Conservation (phyloP, 2,797 vertebrate species). For the Halcyon smyrnensis region DNA sequence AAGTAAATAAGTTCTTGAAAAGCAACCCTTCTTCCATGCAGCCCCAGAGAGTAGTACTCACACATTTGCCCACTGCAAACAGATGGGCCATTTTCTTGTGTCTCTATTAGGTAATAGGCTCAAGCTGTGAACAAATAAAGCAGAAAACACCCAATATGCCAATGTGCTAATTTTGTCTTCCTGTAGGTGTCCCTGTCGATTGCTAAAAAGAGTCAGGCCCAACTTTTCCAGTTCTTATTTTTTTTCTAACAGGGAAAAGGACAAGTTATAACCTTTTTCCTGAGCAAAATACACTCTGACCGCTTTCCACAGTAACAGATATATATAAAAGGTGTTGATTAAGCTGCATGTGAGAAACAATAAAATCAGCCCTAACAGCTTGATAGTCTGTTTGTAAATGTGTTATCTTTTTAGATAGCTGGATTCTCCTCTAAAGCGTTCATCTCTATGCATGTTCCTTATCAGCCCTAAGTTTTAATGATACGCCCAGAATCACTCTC, state of each 20-base stretch:
- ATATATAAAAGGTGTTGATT: neutral
- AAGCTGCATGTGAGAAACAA: neutral
- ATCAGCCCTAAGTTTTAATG: neutral
- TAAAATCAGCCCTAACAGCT: neutral
- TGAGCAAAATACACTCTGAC: neutral
- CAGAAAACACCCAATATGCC: constrained; percentile 73
- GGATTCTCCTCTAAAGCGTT: neutral
- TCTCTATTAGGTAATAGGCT: constrained; percentile 75
- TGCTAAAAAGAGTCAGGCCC: constrained; percentile 11
- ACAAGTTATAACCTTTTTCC: neutral
- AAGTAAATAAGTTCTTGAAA: constrained; percentile 68
- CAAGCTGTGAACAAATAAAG: constrained; percentile 76
- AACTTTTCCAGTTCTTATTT: neutral
- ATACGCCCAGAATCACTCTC: neutral
- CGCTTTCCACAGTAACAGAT: neutral
- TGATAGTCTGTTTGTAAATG: neutral
- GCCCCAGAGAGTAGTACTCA: constrained; percentile 57
- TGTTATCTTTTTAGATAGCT: neutral
- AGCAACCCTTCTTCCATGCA: constrained; percentile 58
- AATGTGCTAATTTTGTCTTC: constrained; percentile 63
- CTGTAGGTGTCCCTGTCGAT: constrained; percentile 70
- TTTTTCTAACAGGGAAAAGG: neutral
- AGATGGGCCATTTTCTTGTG: constrained; percentile 74
- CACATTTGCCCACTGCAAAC: constrained; percentile 68
- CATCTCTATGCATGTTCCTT: neutral